Conservation (phyloP, 2,888 invertebrate species). For the Andrena dorsata region DNA sequence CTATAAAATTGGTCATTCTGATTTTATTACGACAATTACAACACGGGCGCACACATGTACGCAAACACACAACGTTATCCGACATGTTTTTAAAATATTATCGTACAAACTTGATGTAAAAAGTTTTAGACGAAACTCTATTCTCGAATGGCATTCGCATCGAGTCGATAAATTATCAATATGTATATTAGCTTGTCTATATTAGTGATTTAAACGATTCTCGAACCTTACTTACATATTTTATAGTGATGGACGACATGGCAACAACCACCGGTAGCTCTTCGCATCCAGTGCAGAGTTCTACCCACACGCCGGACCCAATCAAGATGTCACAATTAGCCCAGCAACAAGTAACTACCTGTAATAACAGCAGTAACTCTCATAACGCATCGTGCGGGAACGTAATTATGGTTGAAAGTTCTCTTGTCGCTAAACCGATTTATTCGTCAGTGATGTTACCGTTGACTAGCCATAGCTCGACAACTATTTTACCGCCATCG, state of each 20-base stretch:
- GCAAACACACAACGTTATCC: too few relatives aligned
- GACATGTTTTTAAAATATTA: too few relatives aligned
- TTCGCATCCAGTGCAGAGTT: slow-evolving; percentile 57
- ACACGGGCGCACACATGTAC: too few relatives aligned
- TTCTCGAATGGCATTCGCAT: slow-evolving; percentile 20
- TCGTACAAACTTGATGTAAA: neutral
- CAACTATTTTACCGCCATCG: slow-evolving; percentile 73
- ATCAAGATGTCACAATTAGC: slow-evolving; percentile 73
- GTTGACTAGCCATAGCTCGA: slow-evolving; percentile 69
- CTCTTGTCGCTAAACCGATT: slow-evolving; percentile 61
- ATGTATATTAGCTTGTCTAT: neutral
- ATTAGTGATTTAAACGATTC: slow-evolving; percentile 3
- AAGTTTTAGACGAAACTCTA: slow-evolving; percentile 16
- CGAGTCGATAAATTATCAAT: slow-evolving; percentile 17
- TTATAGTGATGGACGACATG: slow-evolving; percentile 78
- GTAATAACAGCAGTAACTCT: slow-evolving; percentile 69
- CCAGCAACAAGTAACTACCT: slow-evolving; percentile 63
- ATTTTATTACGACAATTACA: neutral
- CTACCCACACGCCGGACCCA: slow-evolving; percentile 72
- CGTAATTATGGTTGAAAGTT: slow-evolving; percentile 76
- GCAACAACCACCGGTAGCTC: slow-evolving; percentile 65
- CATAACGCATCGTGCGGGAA: slow-evolving; percentile 71
- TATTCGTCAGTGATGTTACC: slow-evolving; percentile 72
- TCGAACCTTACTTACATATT: slow-evolving; percentile 72
- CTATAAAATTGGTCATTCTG: neutral